Evolutionary conservation across 2,888 invertebrate genomes (phyloP).

Genomic region (Phortica okadai): DNA sequence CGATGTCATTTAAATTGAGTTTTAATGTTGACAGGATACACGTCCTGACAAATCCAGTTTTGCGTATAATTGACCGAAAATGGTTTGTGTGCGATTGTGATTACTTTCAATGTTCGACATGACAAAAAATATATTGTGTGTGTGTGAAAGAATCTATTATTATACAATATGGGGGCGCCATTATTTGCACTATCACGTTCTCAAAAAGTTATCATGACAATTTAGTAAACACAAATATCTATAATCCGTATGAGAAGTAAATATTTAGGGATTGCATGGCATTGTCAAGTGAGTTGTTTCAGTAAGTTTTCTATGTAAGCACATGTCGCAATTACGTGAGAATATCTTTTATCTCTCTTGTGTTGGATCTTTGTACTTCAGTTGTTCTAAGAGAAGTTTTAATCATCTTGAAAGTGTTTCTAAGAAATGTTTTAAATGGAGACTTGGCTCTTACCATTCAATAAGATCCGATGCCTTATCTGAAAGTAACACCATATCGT

Average conservation of each 20-base stretch:
- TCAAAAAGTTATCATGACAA: conserved; percentile 66
- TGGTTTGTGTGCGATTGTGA: conserved; percentile 56
- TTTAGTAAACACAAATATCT: conserved; percentile 67
- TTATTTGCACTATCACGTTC: conserved; percentile 67
- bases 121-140: neutral
- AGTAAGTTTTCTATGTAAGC: neutral
- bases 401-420: too few relatives aligned
- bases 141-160: conserved; percentile 18
- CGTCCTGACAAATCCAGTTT: conserved; percentile 40
- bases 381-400: too few relatives aligned
- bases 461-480: too few relatives aligned
- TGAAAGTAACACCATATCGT: too few relatives aligned
- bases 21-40: conserved; percentile 69
- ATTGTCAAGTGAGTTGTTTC: neutral
- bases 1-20: conserved; percentile 76
- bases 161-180: conserved; percentile 62
- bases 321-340: conserved; percentile 16
- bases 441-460: too few relatives aligned
- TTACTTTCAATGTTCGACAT: conserved; percentile 46
- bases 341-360: neutral
- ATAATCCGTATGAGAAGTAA: conserved; percentile 54
- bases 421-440: too few relatives aligned
- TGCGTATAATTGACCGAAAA: conserved; percentile 50
- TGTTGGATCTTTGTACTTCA: too few relatives aligned
- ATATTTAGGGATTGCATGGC: neutral